Evolutionary conservation across 2,797 vertebrate species (phyloP).

Genomic region (Gallinago nigripennis): DNA sequence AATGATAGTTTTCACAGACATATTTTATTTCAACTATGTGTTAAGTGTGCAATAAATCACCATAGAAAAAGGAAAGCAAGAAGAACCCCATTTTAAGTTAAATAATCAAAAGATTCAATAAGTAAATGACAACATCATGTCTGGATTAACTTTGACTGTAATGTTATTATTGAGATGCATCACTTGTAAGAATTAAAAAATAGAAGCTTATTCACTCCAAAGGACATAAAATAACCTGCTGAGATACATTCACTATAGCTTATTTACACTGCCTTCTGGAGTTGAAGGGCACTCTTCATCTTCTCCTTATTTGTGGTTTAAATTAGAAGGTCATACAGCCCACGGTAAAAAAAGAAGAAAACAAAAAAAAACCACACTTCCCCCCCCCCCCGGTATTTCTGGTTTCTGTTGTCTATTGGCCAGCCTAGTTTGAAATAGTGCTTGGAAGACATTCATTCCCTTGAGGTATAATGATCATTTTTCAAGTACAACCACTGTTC

Average conservation of each 20-base stretch:
- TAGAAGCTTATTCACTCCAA: neutral
- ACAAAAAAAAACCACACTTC: rapidly evolving
- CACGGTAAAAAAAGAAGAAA: neutral
- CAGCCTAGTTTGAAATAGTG: neutral
- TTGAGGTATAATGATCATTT: slow-evolving; percentile 9
- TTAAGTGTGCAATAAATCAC: neutral
- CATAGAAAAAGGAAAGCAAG: neutral
- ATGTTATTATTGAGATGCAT: neutral
- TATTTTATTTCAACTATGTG: neutral
- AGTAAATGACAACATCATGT: neutral
- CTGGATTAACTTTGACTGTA: neutral
- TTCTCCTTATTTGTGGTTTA: slow-evolving; percentile 9
- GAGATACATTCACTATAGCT: neutral
- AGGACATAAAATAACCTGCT: neutral
- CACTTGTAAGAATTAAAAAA: neutral
- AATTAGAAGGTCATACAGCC: slow-evolving; percentile 4
- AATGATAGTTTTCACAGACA: neutral
- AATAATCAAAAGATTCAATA: neutral
- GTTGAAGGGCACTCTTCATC: neutral
- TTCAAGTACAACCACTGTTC: slow-evolving; percentile 6
- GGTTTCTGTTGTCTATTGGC: neutral
- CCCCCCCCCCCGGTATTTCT: neutral
- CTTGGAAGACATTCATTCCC: neutral
- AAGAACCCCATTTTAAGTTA: neutral
- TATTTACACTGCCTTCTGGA: neutral